Conservation (phyloP, 2,888 invertebrate genomes). For the Ophioninae sp. region DNA sequence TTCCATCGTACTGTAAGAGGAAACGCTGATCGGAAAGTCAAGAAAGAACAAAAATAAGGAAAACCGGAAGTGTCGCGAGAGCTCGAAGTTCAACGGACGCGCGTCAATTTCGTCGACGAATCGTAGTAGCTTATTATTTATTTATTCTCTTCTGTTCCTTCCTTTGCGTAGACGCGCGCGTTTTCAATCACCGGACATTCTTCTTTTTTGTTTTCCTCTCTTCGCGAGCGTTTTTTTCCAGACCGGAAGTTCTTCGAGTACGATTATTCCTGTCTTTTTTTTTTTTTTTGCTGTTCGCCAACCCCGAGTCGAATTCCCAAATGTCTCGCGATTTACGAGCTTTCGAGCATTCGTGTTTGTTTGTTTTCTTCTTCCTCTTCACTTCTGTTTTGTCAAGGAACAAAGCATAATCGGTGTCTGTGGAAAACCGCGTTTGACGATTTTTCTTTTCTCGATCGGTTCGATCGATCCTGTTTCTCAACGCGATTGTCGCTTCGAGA, state of each 20-base stretch:
- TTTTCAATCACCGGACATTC: not conserved
- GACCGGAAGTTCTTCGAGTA: conserved; percentile 19
- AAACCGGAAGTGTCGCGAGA: conserved; percentile 37
- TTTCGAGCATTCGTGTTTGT: conserved; percentile 26
- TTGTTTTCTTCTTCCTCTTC: conserved; percentile 13
- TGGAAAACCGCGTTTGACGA: too few relatives aligned
- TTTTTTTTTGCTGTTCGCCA: conserved; percentile 8
- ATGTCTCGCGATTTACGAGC: conserved; percentile 13
- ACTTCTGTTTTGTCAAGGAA: too few relatives aligned
- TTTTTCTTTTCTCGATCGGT: conserved; percentile 34
- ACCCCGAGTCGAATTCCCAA: not conserved
- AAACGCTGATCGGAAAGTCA: conserved; percentile 55
- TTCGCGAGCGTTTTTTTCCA: not conserved
- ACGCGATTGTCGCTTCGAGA: not conserved
- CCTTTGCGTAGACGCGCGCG: not conserved
- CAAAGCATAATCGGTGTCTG: too few relatives aligned
- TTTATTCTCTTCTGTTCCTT: conserved; percentile 61
- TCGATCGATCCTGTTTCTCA: conserved; percentile 12
- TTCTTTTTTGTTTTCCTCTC: conserved; percentile 13
- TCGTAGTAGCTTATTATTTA: conserved; percentile 70
- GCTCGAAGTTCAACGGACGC: conserved; percentile 49
- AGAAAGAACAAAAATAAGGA: conserved; percentile 2
- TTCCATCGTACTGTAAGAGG: conserved; percentile 69
- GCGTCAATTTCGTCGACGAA: conserved; percentile 62
- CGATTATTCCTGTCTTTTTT: conserved; percentile 7